These are phyloP conservation scores for Gymnoscopelus microlampas DNA, from an alignment of 2,797 vertebrate species.

Conservation along the genomic window DNA sequence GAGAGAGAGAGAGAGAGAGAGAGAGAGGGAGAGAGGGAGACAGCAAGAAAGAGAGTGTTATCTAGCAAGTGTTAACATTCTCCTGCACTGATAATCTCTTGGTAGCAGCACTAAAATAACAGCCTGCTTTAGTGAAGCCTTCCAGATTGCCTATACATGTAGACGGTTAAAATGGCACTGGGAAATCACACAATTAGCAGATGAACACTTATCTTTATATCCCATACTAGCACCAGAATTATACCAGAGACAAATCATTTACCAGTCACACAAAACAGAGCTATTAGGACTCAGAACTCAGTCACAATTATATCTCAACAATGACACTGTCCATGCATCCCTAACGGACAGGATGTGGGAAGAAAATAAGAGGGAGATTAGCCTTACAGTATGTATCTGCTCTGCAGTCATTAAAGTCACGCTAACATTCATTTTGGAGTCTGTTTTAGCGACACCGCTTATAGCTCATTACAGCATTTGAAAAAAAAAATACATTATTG, in stretches of 20 bases:
- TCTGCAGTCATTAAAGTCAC: constrained; percentile 47
- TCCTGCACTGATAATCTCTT: constrained; percentile 9
- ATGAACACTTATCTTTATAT: constrained; percentile 74
- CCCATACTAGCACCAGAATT: constrained; percentile 64
- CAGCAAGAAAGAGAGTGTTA: not conserved
- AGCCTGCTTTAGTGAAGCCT: constrained; percentile 25
- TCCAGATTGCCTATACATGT: constrained; percentile 56
- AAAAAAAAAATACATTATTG: too few species aligned
- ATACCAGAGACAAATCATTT: constrained; percentile 66
- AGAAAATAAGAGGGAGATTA: constrained; percentile 66
- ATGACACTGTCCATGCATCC: constrained; percentile 48
- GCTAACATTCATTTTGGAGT: not conserved
- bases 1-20: not conserved
- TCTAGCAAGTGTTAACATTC: not conserved
- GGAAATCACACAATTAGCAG: constrained; percentile 61
- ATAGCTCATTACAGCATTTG: not conserved
- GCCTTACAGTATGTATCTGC: constrained; percentile 33
- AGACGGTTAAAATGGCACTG: constrained; percentile 49
- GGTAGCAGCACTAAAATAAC: not conserved
- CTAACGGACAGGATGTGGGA: constrained; percentile 64
- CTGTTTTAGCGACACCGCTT: constrained; percentile 21
- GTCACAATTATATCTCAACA: constrained; percentile 56
- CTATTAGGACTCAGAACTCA: constrained; percentile 62
- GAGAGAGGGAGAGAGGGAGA: not conserved
- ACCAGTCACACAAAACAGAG: constrained; percentile 72